Evolutionary conservation across 53 echinoderm and acorn worm species (phyloP).

Genomic region (Mesocentrotus franciscanus): DNA sequence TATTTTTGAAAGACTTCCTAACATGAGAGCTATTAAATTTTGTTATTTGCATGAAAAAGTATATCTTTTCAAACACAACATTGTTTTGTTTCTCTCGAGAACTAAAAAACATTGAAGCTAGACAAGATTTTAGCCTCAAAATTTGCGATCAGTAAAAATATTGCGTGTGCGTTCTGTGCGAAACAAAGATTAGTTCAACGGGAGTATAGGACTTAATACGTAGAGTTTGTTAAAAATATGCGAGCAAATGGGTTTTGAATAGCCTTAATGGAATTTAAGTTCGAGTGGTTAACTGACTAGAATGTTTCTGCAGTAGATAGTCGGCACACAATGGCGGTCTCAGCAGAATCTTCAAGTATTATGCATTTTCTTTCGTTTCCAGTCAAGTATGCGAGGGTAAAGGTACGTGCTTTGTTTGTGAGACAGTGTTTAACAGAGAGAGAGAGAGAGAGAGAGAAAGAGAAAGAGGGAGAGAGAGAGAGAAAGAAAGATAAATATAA

Average conservation of each 20-base stretch:
- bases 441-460: neutral
- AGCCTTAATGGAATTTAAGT: neutral
- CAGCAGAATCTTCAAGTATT: slow-evolving; percentile 25
- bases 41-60: no score
- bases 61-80: no score
- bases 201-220: neutral
- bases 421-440: neutral
- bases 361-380: slow-evolving; percentile 24
- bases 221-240: neutral
- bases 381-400: slow-evolving; percentile 5
- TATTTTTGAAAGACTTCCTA: no score
- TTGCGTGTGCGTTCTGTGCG: neutral
- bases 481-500: neutral
- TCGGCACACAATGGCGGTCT: neutral
- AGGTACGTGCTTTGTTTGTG: neutral
- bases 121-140: no score
- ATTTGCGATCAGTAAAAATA: no score
- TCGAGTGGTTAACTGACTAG: neutral
- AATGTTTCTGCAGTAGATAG: neutral
- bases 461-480: neutral
- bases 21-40: no score
- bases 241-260: neutral
- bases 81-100: no score
- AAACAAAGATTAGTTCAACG: neutral
- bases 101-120: no score